Evolutionary conservation across 2,888 invertebrate genomes (phyloP), one percentile per base, ranked within the genome.

Genomic region (Diadromus collaris): DNA sequence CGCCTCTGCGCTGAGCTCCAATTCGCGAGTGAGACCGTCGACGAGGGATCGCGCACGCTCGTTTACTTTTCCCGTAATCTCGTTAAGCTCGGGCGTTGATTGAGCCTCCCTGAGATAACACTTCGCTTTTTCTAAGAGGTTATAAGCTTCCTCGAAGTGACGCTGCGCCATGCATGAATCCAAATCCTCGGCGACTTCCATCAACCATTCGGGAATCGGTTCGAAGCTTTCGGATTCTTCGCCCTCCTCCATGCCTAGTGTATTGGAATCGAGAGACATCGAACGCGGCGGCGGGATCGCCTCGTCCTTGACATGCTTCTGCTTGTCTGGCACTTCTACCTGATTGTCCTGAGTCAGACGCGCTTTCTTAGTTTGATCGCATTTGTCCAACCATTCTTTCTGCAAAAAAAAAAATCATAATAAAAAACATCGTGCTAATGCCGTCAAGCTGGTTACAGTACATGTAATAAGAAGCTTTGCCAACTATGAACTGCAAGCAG

Each of bases 131-230:
- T 96, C 95, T 83, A 98, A 94, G 16, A 98, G 92, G 81, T 94
- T 94, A 82, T 97, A 95, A 1, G 98, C 98, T 88, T 97, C 97
- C 90, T 98, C 97, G 88, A 99, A 99, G 91, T 98, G 97, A 85
- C 99, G 94, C 91, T 99, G 98, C 0, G 98, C 99, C 83, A 99
- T 96, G 85, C 96, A 94, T 16, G 98, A 98, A 92, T 99, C 98
- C 71, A 99, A 92, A 91, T 99, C 98, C 90, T 99, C 99, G 1
- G 97, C 95, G 4, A 97, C 95, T 90, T 98, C 98, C 74, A 95
- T 91, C 71, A 99, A 91, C 98, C 98, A 99, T 87, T 97, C 97
- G 0, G 97, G 97, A 54, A 91, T 91, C 2, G 88, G 85, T 41
- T 89, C 88, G 19, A 85, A 72, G 19, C 83, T 84, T 27, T 89